A percentile compares a stretch with the other conserved stretches of the same genome.
phyloP scores from a whole-genome alignment of 2,113 vertebrate genomes.

The Podilymbus podiceps region DNA sequence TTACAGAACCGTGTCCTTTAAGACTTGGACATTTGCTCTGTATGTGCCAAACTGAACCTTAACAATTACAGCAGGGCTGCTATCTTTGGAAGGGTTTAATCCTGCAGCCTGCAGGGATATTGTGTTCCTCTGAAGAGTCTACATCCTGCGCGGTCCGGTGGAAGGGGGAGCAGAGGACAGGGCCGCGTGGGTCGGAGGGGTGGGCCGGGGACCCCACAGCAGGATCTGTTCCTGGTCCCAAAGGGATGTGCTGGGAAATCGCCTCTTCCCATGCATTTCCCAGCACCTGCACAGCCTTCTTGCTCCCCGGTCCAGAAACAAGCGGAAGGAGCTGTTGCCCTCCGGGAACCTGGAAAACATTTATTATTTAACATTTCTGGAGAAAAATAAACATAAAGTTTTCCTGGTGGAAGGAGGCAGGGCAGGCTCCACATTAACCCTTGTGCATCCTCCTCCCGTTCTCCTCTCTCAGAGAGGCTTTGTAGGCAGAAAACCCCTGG shows the following conservation, averaged over 20 bases:
- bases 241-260: not conserved
- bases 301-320: not conserved
- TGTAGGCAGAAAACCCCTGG: not conserved
- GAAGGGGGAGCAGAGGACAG: not conserved
- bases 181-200: rapidly evolving
- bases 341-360: not conserved
- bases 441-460: not conserved
- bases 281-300: not conserved
- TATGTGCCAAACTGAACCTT: not conserved
- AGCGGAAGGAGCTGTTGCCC: not conserved
- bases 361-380: not conserved
- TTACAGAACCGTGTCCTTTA: not conserved
- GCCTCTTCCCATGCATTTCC: not conserved
- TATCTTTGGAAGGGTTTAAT: not conserved
- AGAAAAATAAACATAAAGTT: not conserved
- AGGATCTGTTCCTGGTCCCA: not conserved
- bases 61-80: not conserved
- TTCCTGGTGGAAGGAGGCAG: not conserved
- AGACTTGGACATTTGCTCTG: not conserved
- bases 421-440: not conserved
- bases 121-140: not conserved
- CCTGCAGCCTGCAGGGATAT: not conserved
- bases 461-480: not conserved
- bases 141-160: rapidly evolving
- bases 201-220: not conserved